Base-by-base conservation (phyloP, 2,113 vertebrate genomes). In the Laticauda laticaudata region DNA sequence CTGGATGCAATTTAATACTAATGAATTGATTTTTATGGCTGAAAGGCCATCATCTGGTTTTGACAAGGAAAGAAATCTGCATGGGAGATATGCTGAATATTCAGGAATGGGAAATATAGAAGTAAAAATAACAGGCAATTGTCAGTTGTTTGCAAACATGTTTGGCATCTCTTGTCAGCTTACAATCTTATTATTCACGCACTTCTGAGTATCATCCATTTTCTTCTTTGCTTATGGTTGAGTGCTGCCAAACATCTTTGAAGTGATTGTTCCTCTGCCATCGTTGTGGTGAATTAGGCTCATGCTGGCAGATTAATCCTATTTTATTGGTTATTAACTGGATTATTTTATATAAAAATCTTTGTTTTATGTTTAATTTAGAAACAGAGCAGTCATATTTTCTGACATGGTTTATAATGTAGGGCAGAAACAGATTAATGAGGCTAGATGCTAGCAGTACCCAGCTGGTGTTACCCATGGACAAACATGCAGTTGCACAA, bases 1-100 rank as follows among this genome's bases (percentile, higher is more conserved):
- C 24, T 55, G 55, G 88, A 94, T 96, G 96, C 94, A 85, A 64
- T 95, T 96, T 92, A 97, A 57, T 93, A 91, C 81, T n/a, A 94
- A 93, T 91, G 59, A 93, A 90, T 56, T 97, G 94, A 90, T 91
- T 56, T 86, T 2, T 2, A 26, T 97, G 86, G 92, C 94, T 91
- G 94, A 85, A 92, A 24, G 9, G 39, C 94, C 95, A 24, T 91
- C 94, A 39, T 51, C 75, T 93, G 96, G 39, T 91, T 97, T 96
- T 94, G 95, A 94, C 87, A 95, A 96, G 91, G 95, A 95, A 93
- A 94, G 95, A 93, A 93, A 93, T 53, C 59, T 95, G 94, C 18
- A 81, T 8, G 43, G 75, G 96, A 95, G 92, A 94, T 95, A 88
- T 93, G 57, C 92, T 94, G 94, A 91, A 53, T 95, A 81, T 20